Evolutionary conservation across 1,140 invertebrate genomes (phyloP).

Genomic region (Holcopasites calliopsidis): DNA sequence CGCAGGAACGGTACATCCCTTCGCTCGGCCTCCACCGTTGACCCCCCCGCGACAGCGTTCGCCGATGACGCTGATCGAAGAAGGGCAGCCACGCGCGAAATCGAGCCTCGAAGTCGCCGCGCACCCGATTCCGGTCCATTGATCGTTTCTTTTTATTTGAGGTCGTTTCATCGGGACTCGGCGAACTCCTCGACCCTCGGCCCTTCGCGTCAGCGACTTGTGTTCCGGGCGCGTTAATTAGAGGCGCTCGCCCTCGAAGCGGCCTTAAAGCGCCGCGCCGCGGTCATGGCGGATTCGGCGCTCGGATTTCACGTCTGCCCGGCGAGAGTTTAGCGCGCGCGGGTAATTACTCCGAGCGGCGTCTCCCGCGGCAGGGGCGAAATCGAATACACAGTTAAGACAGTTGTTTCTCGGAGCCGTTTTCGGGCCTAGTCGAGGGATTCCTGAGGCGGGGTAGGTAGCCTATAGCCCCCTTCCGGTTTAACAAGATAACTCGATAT

Average conservation of each 20-base stretch:
- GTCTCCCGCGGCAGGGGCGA: slow-evolving; percentile 71
- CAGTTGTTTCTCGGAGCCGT: background rate
- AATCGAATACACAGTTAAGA: no score
- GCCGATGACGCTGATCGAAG: slow-evolving; percentile 75
- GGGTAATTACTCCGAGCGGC: slow-evolving; percentile 78
- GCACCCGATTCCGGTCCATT: background rate
- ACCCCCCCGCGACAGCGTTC: no score
- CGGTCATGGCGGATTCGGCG: slow-evolving; percentile 74
- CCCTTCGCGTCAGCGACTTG: no score
- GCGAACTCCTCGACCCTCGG: no score
- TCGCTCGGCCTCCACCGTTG: no score
- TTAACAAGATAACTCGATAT: slow-evolving; percentile 75
- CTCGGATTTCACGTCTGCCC: slow-evolving; percentile 75
- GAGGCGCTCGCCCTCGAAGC: slow-evolving; percentile 68
- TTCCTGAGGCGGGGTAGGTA: slow-evolving; percentile 56
- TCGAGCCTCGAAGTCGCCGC: slow-evolving; percentile 70
- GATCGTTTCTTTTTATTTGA: no score
- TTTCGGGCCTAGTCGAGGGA: slow-evolving; percentile 30
- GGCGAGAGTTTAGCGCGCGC: slow-evolving; percentile 71
- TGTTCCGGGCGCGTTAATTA: slow-evolving; percentile 72
- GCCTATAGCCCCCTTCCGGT: slow-evolving; percentile 69
- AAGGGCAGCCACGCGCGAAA: slow-evolving; percentile 66
- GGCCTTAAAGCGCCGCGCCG: slow-evolving; percentile 69
- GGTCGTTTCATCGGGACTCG: no score
- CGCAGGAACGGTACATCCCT: no score